A percentile compares a stretch with the other conserved stretches of the same genome.
Conservation (phyloP, 2,888 invertebrate species). For the Drosophila paramelanica region DNA sequence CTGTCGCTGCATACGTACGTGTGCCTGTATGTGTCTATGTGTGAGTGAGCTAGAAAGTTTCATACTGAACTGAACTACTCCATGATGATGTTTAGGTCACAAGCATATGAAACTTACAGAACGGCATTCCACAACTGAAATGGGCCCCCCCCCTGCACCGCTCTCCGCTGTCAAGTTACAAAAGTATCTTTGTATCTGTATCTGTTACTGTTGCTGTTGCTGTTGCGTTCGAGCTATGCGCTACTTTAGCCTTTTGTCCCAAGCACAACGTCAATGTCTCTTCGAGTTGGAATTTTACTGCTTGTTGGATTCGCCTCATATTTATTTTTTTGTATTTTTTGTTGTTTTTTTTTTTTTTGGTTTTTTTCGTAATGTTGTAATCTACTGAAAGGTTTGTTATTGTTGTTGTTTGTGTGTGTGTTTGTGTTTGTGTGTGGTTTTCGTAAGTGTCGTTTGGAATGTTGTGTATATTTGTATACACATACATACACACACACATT, state of each 20-base stretch:
- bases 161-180: conserved; percentile 37
- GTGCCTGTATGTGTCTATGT: conserved; percentile 6
- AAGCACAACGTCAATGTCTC: conserved; percentile 45
- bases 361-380: conserved; percentile 59
- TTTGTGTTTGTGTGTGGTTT: conserved; percentile 47
- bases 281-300: conserved; percentile 27
- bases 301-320: conserved; percentile 33
- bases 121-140: conserved; percentile 80
- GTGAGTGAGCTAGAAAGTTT: conserved; percentile 68
- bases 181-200: conserved; percentile 59
- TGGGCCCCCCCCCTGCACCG: conserved; percentile 24
- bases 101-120: conserved; percentile 82
- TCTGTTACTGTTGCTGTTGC: conserved; percentile 42
- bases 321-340: conserved; percentile 25
- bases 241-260: conserved; percentile 66
- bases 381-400: conserved; percentile 56
- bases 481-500: neutral
- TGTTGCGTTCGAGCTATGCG: conserved; percentile 51
- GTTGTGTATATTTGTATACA: conserved; percentile 21
- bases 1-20: conserved; percentile 18
- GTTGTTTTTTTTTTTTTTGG: conserved; percentile 9
- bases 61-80: conserved; percentile 60
- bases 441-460: conserved; percentile 66
- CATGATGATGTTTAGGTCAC: conserved; percentile 63
- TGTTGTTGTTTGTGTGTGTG: conserved; percentile 27